Evolutionary conservation across 2,888 invertebrate species (phyloP).

Genomic region (Morpho helenor): DNA sequence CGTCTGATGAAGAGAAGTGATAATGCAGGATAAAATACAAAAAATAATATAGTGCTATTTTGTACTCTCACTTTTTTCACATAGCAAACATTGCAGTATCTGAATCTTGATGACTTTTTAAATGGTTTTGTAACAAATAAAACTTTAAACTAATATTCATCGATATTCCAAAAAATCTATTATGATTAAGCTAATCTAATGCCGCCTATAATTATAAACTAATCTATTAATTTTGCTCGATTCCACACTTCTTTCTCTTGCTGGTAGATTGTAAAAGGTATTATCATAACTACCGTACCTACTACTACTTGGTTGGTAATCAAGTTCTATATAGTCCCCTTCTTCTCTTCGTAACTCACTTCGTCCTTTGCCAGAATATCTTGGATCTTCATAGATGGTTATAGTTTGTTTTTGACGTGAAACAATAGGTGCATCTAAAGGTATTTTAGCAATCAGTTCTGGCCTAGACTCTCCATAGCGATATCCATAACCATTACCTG

Average conservation of each 20-base stretch:
- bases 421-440: constrained; percentile 57
- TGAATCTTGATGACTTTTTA: no score
- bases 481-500: constrained; percentile 62
- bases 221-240: constrained; percentile 72
- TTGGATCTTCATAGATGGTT: constrained; percentile 74
- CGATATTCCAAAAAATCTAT: no score
- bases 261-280: constrained; percentile 54
- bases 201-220: constrained; percentile 69
- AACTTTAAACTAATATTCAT: no score
- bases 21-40: no score
- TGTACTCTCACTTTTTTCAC: no score
- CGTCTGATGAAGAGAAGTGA: no score
- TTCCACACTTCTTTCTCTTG: constrained; percentile 52
- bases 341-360: constrained; percentile 59
- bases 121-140: no score
- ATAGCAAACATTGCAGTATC: no score
- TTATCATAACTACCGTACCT: constrained; percentile 70
- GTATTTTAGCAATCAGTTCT: constrained; percentile 53
- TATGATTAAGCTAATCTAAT: constrained; percentile 9
- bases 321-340: constrained; percentile 64
- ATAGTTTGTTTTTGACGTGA: constrained; percentile 71
- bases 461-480: constrained; percentile 61
- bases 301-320: constrained; percentile 66
- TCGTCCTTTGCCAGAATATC: constrained; percentile 61
- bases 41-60: no score